Evolutionary conservation across 2,113 vertebrate species (phyloP).

Genomic region (Thunnus maccoyii): DNA sequence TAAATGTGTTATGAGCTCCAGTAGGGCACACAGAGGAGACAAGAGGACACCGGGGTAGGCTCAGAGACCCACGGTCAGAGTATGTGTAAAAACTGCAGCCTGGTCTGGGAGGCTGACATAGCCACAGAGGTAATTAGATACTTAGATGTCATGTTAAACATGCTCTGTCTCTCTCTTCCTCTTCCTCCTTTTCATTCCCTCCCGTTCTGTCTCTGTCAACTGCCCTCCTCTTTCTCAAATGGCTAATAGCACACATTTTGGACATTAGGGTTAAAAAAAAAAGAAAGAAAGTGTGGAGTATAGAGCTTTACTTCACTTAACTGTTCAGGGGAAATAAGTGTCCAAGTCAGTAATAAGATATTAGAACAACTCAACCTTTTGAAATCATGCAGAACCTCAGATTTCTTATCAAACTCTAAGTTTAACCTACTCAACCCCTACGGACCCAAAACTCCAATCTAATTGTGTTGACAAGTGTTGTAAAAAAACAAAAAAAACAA

Average conservation of each 20-base stretch:
- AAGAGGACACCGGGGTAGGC: conserved; percentile 24
- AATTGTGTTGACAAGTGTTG: conserved; percentile 44
- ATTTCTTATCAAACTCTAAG: conserved; percentile 1
- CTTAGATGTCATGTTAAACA: conserved; percentile 76
- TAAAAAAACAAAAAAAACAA: conserved; percentile 11
- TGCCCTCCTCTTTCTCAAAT: conserved; percentile 26
- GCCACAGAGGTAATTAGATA: conserved; percentile 76
- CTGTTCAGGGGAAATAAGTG: conserved; percentile 3
- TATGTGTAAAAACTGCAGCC: conserved; percentile 55
- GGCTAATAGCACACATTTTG: conserved; percentile 13
- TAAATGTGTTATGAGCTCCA: conserved; percentile 12
- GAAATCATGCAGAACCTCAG: conserved; percentile 4
- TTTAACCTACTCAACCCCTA: conserved; percentile 28
- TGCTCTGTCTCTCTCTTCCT: conserved; percentile 41
- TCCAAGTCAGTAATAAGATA: not conserved
- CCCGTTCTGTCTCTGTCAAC: conserved; percentile 41
- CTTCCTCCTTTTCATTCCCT: conserved; percentile 8
- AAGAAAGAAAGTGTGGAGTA: not conserved
- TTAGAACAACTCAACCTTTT: not conserved
- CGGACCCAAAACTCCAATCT: not conserved
- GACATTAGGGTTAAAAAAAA: not conserved
- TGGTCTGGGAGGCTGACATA: conserved; percentile 58
- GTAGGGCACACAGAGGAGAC: conserved; percentile 14
- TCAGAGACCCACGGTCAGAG: conserved; percentile 35
- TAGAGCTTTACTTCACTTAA: not conserved